These are phyloP conservation scores for Emydocephalus ijimae DNA, from an alignment of 2,113 vertebrate genomes.

Conservation along the genomic window DNA sequence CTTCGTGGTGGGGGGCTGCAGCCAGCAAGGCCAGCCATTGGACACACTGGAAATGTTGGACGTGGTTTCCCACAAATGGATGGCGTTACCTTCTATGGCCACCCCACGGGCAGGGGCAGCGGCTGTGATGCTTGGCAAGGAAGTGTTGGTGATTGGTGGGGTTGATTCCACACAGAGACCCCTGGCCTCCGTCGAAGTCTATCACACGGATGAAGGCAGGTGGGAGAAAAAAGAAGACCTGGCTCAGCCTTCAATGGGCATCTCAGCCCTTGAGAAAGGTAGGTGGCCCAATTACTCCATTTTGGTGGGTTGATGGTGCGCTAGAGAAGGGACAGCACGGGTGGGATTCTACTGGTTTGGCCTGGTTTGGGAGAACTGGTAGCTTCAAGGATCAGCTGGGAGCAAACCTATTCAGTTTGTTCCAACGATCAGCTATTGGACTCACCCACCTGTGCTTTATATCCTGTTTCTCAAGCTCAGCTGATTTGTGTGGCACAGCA, in stretches of 20 bases:
- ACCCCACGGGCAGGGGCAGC: constrained; percentile 86
- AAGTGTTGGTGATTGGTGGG: constrained; percentile 88
- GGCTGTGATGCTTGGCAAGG: constrained; percentile 78
- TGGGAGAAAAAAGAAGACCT: constrained; percentile 89
- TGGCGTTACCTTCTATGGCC: constrained; percentile 78
- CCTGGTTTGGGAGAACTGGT: no score
- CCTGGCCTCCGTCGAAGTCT: constrained; percentile 88
- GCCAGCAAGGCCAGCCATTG: constrained; percentile 80
- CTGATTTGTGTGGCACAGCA: no score
- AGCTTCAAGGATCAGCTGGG: no score
- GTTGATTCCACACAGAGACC: constrained; percentile 90
- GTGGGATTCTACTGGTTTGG: no score
- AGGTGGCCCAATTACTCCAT: constrained; percentile 51
- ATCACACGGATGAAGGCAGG: constrained; percentile 87
- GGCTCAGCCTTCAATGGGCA: constrained; percentile 92
- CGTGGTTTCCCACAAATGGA: constrained; percentile 84
- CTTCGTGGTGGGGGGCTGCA: constrained; percentile 92
- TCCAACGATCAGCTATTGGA: no score
- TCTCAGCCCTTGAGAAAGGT: constrained; percentile 91
- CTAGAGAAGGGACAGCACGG: no score
- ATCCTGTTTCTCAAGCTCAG: no score
- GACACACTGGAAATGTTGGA: constrained; percentile 85
- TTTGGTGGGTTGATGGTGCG: neutral
- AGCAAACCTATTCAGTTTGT: no score
- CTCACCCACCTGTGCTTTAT: no score